Base-by-base conservation (phyloP, 1,140 invertebrate genomes). In the Tribolium madens region DNA sequence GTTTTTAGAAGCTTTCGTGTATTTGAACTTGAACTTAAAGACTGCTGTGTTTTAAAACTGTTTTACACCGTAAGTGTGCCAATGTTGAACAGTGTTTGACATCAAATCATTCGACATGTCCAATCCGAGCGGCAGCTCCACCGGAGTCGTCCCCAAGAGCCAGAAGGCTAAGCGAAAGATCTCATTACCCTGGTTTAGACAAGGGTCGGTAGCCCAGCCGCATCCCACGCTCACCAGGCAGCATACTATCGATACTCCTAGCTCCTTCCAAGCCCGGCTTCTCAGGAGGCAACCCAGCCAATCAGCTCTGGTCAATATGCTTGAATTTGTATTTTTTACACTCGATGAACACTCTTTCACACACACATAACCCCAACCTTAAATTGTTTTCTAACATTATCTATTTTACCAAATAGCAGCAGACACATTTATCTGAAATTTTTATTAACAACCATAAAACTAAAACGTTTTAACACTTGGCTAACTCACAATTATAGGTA, bases 171-270 rank as follows among this genome's bases (percentile, higher is more conserved):
- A 92, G 60, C 89, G 95, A 74, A 96, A 96, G 87, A 96, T 96
- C 80, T 96, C 94, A 47, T 87, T 96, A 82, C 95, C 94, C 48
- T 96, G 95, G 95, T 96, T 96, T 86, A 89, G 93, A 52, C 93
- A 95, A 86, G 90, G 89, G 73, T 95, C 93, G 26, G 90, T 93
- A 75, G 89, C 89, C 81, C 88, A 91, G 78, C 87, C 91, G 31
- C 92, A 94, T 83, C 90, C 91, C 73, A 88, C 89, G 36, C 89
- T 96, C 18, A 90, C 93, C 36, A 90, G 94, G 14, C 94, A 96
- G 85, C 94, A 96, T 83, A 96, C 95, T 86, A 96, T 96, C 88
- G 95, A 96, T 87, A 94, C 94, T 76, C 94, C 94, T 79, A 90
- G 92, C 83, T 94, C 93, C 46, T 94, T 94, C 88, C 92, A 93